Conservation (phyloP, 2,888 invertebrate genomes). For the Pilophorus perplexus region DNA sequence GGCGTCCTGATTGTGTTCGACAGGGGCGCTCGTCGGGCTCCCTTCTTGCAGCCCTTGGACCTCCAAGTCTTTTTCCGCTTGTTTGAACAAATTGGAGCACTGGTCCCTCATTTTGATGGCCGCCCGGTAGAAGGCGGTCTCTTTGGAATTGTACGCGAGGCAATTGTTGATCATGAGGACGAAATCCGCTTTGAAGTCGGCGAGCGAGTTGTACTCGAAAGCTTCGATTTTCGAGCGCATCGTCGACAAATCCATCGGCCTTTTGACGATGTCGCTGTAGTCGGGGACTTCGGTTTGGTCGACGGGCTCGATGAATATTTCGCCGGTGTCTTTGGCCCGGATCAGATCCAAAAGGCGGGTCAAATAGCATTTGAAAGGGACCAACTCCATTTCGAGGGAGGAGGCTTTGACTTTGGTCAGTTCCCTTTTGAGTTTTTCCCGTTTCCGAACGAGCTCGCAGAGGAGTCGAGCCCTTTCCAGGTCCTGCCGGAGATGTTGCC, state of each 20-base stretch:
- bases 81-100: slow-evolving; percentile 74
- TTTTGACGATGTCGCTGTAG: slow-evolving; percentile 62
- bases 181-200: slow-evolving; percentile 84
- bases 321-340: slow-evolving; percentile 74
- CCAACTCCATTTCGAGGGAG: slow-evolving; percentile 74
- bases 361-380: slow-evolving; percentile 77
- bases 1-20: slow-evolving; percentile 35
- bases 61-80: slow-evolving; percentile 71
- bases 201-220: slow-evolving; percentile 67
- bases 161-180: slow-evolving; percentile 96
- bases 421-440: slow-evolving; percentile 92
- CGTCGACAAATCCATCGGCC: slow-evolving; percentile 86
- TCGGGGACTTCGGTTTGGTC: slow-evolving; percentile 69
- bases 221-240: slow-evolving; percentile 77
- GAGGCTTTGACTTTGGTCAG: slow-evolving; percentile 77
- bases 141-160: slow-evolving; percentile 89
- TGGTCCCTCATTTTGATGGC: slow-evolving; percentile 87
- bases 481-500: slow-evolving; percentile 91
- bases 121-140: slow-evolving; percentile 90
- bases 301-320: slow-evolving; percentile 91
- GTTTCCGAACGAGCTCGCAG: slow-evolving; percentile 90
- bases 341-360: slow-evolving; percentile 74
- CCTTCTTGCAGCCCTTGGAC: slow-evolving; percentile 56
- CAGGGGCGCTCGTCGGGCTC: slow-evolving; percentile 53
- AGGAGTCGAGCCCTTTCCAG: slow-evolving; percentile 87